Percentiles rank a stretch among this genome's conserved stretches.
phyloP scores from a whole-genome alignment of 1,140 invertebrate species.

The Hormaphis cornu region DNA sequence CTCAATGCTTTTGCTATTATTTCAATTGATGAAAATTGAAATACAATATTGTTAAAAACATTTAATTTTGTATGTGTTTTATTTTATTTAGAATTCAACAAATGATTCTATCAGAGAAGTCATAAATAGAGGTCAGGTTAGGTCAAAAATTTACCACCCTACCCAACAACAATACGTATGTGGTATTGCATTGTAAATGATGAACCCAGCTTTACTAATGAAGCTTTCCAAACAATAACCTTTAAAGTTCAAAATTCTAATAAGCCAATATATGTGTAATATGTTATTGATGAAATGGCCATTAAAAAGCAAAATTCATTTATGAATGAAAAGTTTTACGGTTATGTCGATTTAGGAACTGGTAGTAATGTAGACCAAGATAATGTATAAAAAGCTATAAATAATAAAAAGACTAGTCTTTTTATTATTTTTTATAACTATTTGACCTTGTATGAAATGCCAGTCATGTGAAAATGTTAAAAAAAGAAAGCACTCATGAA shows the following conservation, averaged over 20 bases:
- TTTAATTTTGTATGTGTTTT: neutral
- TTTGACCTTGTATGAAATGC: no score
- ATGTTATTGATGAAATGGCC: neutral
- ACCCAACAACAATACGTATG: neutral
- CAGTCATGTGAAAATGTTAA: no score
- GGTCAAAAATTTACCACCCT: neutral
- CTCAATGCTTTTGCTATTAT: no score
- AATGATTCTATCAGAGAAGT: neutral
- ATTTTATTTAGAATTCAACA: neutral
- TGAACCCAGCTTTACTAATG: neutral
- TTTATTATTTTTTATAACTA: no score
- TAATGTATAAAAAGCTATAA: neutral
- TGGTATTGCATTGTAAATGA: neutral
- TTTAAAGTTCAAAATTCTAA: neutral
- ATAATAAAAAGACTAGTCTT: neutral
- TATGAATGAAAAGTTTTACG: neutral
- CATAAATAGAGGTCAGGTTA: neutral
- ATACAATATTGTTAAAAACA: no score
- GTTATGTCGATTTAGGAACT: neutral
- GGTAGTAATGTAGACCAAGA: neutral
- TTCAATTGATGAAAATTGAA: no score
- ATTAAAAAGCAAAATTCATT: neutral
- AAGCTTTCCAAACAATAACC: neutral
- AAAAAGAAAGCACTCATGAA: no score
- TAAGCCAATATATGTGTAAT: no score